phyloP scores from a whole-genome alignment of 2,113 vertebrate genomes.

The Lophius piscatorius region DNA sequence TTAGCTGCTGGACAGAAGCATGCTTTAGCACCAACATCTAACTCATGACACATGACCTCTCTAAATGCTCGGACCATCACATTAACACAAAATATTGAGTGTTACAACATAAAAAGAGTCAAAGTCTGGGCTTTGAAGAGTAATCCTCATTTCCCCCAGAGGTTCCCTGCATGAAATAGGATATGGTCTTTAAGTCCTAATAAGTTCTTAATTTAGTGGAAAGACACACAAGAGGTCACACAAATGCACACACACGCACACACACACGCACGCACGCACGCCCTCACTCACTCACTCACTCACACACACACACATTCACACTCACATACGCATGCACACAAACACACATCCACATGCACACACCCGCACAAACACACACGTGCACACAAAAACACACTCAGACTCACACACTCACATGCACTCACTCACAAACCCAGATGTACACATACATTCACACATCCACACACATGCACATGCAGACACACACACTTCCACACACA shows the following conservation, averaged over 20 bases:
- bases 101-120: slow-evolving; percentile 59
- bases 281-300: not conserved
- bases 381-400: no score
- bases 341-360: no score
- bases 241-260: slow-evolving; percentile 9
- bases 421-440: not conserved
- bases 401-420: not conserved
- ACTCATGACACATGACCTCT: slow-evolving; percentile 62
- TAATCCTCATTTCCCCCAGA: slow-evolving; percentile 50
- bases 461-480: slow-evolving; percentile 8
- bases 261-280: slow-evolving; percentile 16
- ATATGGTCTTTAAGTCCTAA: slow-evolving; percentile 67
- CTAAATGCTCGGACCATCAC: slow-evolving; percentile 46
- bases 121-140: slow-evolving; percentile 65
- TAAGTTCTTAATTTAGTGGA: slow-evolving; percentile 72
- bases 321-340: no score
- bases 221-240: slow-evolving; percentile 23
- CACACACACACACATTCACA: no score
- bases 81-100: slow-evolving; percentile 68
- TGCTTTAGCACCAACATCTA: slow-evolving; percentile 14
- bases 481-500: slow-evolving; percentile 13
- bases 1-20: slow-evolving; percentile 24
- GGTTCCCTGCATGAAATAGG: slow-evolving; percentile 59
- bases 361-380: no score
- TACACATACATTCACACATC: not conserved